Percentiles rank a stretch among this genome's conserved stretches.
phyloP scores from a whole-genome alignment of 2,113 vertebrate genomes.

The Azemiops feae region DNA sequence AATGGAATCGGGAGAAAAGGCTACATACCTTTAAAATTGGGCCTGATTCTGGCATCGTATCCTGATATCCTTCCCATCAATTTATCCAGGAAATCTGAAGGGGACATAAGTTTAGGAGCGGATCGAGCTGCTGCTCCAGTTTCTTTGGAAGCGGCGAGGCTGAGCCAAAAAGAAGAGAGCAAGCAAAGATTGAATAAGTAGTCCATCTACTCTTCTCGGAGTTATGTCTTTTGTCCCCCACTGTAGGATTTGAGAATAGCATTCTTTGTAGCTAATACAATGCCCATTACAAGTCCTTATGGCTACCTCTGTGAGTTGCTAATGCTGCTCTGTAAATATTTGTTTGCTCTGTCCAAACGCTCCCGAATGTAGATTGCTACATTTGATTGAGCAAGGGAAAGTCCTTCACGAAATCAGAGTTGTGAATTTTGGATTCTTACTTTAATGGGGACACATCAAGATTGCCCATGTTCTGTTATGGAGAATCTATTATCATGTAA shows the following conservation, averaged over 20 bases:
- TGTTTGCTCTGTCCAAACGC: constrained; percentile 62
- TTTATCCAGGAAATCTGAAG: constrained; percentile 98
- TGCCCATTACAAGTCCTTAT: constrained; percentile 25
- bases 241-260: constrained; percentile 23
- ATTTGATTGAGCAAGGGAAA: constrained; percentile 46
- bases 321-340: constrained; percentile 50
- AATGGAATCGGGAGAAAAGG: not conserved
- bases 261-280: constrained; percentile 15
- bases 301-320: constrained; percentile 45
- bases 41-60: constrained; percentile 97
- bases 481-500: constrained; percentile 55
- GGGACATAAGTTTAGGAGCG: constrained; percentile 89
- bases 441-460: constrained; percentile 47
- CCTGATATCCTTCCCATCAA: constrained; percentile 97
- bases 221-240: constrained; percentile 2
- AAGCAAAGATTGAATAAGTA: constrained; percentile 38
- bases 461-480: constrained; percentile 26
- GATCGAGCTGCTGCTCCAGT: constrained; percentile 88
- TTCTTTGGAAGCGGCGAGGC: constrained; percentile 96
- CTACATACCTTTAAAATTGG: constrained; percentile 95
- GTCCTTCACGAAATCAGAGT: constrained; percentile 45
- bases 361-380: constrained; percentile 43
- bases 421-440: constrained; percentile 41
- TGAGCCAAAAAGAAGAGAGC: constrained; percentile 62
- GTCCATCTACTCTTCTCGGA: not conserved